A percentile compares a stretch with the other conserved stretches of the same genome.
phyloP scores from a whole-genome alignment of 1,140 invertebrate species.

The Drosophila sechellia region DNA sequence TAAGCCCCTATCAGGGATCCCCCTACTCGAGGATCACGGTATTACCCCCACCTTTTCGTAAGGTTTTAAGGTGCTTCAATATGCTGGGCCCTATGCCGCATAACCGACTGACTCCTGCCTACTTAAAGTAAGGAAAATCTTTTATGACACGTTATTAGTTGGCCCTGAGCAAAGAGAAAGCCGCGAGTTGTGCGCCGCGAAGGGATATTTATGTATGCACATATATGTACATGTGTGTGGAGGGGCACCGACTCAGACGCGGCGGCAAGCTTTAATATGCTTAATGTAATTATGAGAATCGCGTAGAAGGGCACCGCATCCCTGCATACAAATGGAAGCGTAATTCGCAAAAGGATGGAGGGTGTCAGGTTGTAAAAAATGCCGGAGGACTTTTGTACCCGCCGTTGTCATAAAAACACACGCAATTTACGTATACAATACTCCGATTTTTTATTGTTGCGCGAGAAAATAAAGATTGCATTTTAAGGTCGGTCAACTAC shows the following conservation, averaged over 20 bases:
- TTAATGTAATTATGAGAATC: constrained; percentile 64
- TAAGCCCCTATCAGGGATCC: constrained; percentile 18
- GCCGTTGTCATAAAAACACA: constrained; percentile 56
- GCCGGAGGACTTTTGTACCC: constrained; percentile 15
- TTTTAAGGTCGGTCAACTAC: constrained; percentile 33
- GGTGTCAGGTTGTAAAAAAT: constrained; percentile 10
- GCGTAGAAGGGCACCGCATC: constrained; percentile 17
- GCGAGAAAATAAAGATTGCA: constrained; percentile 55
- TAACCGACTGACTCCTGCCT: neutral
- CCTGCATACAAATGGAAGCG: constrained; percentile 75
- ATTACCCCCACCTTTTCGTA: neutral
- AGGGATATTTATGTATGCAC: neutral
- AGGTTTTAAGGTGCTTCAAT: constrained; percentile 12
- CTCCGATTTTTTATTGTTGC: constrained; percentile 54
- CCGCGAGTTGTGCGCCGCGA: constrained; percentile 1
- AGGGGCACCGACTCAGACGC: constrained; percentile 13
- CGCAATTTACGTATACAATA: constrained; percentile 4
- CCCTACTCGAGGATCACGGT: neutral
- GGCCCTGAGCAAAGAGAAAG: constrained; percentile 14
- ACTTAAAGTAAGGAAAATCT: constrained; percentile 43
- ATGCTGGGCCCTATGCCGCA: constrained; percentile 2
- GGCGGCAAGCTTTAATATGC: constrained; percentile 58
- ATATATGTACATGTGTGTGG: neutral
- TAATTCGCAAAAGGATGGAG: constrained; percentile 52
- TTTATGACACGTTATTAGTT: constrained; percentile 59